Evolutionary conservation across 2,113 vertebrate genomes (phyloP).

Genomic region (Muscicapa adusta): DNA sequence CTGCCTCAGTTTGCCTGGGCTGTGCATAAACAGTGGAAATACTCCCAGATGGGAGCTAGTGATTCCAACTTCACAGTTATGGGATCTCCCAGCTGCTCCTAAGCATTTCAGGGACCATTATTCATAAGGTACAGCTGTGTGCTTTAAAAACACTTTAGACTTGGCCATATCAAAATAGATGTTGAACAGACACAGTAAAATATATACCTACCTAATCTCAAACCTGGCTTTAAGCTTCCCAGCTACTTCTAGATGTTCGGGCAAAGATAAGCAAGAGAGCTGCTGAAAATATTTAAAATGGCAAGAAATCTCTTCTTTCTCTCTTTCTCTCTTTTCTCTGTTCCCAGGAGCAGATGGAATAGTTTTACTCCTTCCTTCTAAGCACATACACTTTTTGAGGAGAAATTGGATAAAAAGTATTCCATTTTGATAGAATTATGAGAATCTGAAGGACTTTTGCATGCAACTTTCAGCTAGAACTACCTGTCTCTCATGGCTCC

Average conservation of each 20-base stretch:
- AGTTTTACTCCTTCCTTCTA: neutral
- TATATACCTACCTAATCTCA: neutral
- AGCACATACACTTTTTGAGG: neutral
- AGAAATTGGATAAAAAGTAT: neutral
- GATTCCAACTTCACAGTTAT: neutral
- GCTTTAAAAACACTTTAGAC: constrained; percentile 10
- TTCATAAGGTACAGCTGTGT: neutral
- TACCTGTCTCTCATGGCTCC: neutral
- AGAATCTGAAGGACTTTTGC: neutral
- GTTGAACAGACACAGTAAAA: constrained; percentile 9
- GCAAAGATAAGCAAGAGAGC: neutral
- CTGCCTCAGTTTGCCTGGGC: neutral
- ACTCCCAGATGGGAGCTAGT: neutral
- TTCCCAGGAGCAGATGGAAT: neutral
- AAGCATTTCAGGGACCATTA: neutral
- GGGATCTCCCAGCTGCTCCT: neutral
- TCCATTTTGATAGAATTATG: neutral
- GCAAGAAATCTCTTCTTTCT: neutral
- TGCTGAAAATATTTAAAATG: neutral
- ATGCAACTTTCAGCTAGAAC: neutral
- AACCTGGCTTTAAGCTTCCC: neutral
- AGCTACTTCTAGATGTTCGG: constrained; percentile 3
- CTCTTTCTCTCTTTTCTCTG: neutral
- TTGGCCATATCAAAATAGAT: neutral
- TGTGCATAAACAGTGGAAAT: neutral